Percentiles rank a stretch among this genome's conserved stretches.
Evolutionary conservation across 2,888 invertebrate genomes (phyloP).

Genomic region (Macaria notata): DNA sequence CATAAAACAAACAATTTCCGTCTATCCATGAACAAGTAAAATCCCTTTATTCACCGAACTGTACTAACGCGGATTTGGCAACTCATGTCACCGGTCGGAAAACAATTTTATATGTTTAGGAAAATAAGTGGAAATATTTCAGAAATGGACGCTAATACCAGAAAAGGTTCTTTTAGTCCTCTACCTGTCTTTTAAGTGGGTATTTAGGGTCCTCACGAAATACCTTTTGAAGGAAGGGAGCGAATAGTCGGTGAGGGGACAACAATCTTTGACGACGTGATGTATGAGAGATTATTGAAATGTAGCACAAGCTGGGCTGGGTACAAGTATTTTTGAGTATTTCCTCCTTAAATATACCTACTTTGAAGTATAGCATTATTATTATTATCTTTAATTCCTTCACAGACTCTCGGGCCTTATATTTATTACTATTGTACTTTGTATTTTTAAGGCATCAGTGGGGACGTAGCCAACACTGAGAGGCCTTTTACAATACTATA

Average conservation of each 20-base stretch:
- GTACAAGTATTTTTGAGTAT: neutral
- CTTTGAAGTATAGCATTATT: no score
- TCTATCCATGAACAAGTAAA: no score
- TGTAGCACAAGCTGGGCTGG: neutral
- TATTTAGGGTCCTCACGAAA: constrained; percentile 15
- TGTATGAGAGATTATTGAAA: constrained; percentile 8
- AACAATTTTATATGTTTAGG: constrained; percentile 15
- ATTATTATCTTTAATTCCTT: no score
- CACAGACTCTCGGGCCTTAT: no score
- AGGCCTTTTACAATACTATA: no score
- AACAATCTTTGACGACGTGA: constrained; percentile 13
- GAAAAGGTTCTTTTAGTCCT: constrained; percentile 18
- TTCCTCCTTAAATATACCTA: no score
- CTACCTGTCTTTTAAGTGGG: constrained; percentile 21
- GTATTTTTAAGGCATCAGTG: no score
- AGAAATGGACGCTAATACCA: constrained; percentile 18
- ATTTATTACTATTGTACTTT: no score
- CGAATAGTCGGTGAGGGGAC: constrained; percentile 7
- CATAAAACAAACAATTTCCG: no score
- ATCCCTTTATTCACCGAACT: neutral
- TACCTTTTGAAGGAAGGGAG: constrained; percentile 11
- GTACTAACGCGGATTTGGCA: constrained; percentile 5
- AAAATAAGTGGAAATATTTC: constrained; percentile 23
- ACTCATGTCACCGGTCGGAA: constrained; percentile 6
- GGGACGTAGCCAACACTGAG: no score